phyloP scores from a whole-genome alignment of 1,140 invertebrate species.

The Himalopsyche phryganea region DNA sequence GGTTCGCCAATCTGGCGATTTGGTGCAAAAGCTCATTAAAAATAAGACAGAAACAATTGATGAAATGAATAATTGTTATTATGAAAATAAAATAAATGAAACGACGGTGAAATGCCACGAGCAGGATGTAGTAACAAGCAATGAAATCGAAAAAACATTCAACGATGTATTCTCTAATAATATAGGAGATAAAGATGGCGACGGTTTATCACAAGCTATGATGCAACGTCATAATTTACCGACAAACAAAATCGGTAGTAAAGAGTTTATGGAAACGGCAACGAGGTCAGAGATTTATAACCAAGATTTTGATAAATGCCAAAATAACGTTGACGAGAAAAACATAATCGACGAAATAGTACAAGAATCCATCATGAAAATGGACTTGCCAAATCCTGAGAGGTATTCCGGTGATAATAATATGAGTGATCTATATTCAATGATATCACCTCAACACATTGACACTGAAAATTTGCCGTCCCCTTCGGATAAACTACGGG shows the following conservation, averaged over 20 bases:
- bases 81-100: neutral
- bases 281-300: neutral
- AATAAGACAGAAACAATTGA: conserved; percentile 26
- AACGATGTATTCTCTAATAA: too few relatives aligned
- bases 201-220: too few relatives aligned
- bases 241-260: neutral
- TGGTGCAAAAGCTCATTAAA: conserved; percentile 49
- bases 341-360: conserved; percentile 44
- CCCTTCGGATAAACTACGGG: conserved; percentile 52
- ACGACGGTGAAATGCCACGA: too few relatives aligned
- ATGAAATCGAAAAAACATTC: too few relatives aligned
- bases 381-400: conserved; percentile 30
- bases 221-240: neutral
- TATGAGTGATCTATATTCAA: conserved; percentile 19
- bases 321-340: conserved; percentile 7
- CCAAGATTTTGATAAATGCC: too few relatives aligned
- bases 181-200: too few relatives aligned
- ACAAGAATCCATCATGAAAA: conserved; percentile 43
- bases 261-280: neutral
- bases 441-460: conserved; percentile 16
- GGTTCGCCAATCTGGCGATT: conserved; percentile 48
- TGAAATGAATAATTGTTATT: conserved; percentile 28
- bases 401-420: conserved; percentile 1
- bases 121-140: too few relatives aligned
- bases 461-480: conserved; percentile 45